Evolutionary conservation across 2,113 vertebrate genomes (phyloP).

Genomic region (Illadopsis cleaveri): DNA sequence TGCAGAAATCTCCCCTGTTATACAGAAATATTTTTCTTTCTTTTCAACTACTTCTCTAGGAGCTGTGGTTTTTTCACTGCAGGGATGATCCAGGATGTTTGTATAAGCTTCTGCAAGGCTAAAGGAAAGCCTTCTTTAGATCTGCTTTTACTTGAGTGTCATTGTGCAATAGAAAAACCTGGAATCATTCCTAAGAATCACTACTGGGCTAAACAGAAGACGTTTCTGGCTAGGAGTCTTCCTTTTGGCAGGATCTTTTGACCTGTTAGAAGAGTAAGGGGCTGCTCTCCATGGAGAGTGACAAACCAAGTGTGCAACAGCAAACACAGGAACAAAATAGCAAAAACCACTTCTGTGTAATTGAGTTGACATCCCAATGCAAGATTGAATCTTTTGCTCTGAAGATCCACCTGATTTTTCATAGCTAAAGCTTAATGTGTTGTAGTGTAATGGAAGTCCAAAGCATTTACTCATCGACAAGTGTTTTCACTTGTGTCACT

Average conservation of each 20-base stretch:
- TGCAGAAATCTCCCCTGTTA: slow-evolving; percentile 24
- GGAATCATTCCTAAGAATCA: not conserved
- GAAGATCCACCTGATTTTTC: not conserved
- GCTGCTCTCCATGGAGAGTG: not conserved
- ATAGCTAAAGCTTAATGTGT: not conserved
- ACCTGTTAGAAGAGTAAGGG: not conserved
- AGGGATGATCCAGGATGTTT: slow-evolving; percentile 19
- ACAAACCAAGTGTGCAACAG: not conserved
- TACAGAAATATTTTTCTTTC: not conserved
- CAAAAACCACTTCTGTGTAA: not conserved
- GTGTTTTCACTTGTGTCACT: not conserved
- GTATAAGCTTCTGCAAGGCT: slow-evolving; percentile 5
- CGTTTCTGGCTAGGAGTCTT: not conserved
- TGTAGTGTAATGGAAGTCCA: not conserved
- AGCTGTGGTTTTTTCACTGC: not conserved
- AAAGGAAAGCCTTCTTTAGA: slow-evolving; percentile 9
- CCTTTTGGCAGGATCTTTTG: not conserved
- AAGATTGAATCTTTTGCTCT: not conserved
- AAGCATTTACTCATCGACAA: not conserved
- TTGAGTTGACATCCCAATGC: not conserved
- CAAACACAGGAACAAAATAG: not conserved
- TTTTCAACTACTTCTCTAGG: not conserved
- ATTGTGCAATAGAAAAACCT: not conserved
- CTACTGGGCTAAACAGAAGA: not conserved
- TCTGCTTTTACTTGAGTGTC: not conserved